Evolutionary conservation across 1,140 invertebrate genomes (phyloP).

Genomic region (Ericerus pela): DNA sequence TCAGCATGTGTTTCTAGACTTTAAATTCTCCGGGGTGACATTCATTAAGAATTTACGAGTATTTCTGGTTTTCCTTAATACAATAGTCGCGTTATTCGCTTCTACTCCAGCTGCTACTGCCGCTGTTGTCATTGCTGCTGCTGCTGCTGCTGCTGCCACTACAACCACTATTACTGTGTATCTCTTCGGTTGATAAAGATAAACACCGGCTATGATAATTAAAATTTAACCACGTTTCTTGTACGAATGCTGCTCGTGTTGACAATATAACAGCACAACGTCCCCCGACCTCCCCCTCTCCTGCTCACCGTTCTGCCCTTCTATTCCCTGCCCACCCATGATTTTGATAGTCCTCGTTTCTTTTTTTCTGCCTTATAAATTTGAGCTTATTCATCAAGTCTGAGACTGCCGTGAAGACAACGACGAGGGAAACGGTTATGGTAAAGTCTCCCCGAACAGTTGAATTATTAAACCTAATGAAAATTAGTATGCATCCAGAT

Average conservation of each 20-base stretch:
- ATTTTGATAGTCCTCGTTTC: too few relatives aligned
- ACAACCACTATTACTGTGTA: not conserved
- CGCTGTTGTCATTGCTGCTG: too few relatives aligned
- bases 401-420: not conserved
- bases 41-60: conserved; percentile 9
- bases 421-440: too few relatives aligned
- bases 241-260: not conserved
- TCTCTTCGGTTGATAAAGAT: not conserved
- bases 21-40: conserved; percentile 3
- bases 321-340: too few relatives aligned
- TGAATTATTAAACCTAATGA: conserved; percentile 8
- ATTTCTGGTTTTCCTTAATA: not conserved
- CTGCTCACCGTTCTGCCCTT: too few relatives aligned
- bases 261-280: not conserved
- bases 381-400: not conserved
- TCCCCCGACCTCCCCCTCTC: too few relatives aligned
- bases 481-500: not conserved
- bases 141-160: not conserved
- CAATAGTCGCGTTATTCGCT: conserved; percentile 4
- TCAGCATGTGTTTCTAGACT: not conserved
- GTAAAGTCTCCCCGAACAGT: too few relatives aligned
- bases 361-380: not conserved
- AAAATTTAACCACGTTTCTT: conserved; percentile 7
- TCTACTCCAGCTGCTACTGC: too few relatives aligned
- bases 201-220: not conserved